Base-by-base conservation (phyloP, 1,140 invertebrate species). In the Neodiprion lecontei region DNA sequence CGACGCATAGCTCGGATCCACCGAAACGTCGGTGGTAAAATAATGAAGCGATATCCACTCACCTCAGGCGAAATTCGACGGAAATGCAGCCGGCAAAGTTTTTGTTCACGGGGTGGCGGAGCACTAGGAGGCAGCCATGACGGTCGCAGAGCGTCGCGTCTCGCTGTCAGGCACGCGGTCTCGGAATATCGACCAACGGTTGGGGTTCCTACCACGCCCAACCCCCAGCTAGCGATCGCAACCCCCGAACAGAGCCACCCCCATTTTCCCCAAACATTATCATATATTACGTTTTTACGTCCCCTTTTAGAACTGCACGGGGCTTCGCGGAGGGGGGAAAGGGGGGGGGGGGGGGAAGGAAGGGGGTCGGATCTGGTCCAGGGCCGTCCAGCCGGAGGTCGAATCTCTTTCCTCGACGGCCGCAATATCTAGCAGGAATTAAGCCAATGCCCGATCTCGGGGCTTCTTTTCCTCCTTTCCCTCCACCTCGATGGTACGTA, bases 111-210 rank as follows among this genome's bases (percentile, higher is more conserved):
- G 53, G 11, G 53, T 61, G 53, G 53, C n/a, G 53, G 23, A 69
- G 12, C 11, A 69, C 67, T 69, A 69, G 67, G 67, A 73, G 83
- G 79, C 79, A 78, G 82, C 81, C 83, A 85, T 84, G 82, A 80
- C 80, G 80, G 79, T 81, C 80, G 75, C 78, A 81, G 82, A 88
- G 80, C 84, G 84, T 86, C 85, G 84, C 83, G 84, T 85, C 28
- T 40, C 84, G 85, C 80, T 76, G 83, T 83, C 79, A 82, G 83
- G 82, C 82, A 85, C 82, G 84, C 83, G 80, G 81, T 78, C 81
- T 82, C 83, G 76, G 83, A 87, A 83, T 89, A 89, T 89, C 87
- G 87, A 89, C 87, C 87, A 87, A 47, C 70, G 70, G 77, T 73
- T 79, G 75, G 74, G 71, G 72, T 68, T 53, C 65, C 81, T 81